Base-by-base conservation (phyloP, 2,888 invertebrate species). In the Drosophila cracens region DNA sequence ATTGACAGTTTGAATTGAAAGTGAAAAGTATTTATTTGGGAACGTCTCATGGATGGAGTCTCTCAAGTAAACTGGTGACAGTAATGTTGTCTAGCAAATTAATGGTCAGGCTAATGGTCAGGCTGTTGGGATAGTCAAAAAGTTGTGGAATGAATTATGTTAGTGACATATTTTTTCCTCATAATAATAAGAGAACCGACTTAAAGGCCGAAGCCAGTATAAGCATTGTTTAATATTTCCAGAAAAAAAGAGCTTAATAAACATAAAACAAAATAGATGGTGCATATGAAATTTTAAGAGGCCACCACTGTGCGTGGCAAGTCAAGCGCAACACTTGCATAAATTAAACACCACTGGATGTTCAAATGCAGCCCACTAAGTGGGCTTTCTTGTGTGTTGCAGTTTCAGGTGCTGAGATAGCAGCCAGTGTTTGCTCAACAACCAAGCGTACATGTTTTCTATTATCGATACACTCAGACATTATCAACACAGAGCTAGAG, bases 381-480 rank as follows among this genome's bases (percentile, higher is more conserved):
- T 66, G 64, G 33, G 25, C 13, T 40, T 51, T 46, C 58, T 59
- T 66, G 63, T 59, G 51, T 63, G 65, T 8, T 48, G 51, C 21
- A n/a, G 54, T 38, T 16, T 27, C 43, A 13, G 43, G 29, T 65
- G 48, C 27, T 43, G 33, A 29, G 62, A 59, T 64, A 43, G 38
- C 60, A 54, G 43, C 29, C 51, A 53, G 59, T 56, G 65, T 59
- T 65, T 33, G 33, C 33, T 4, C 33, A 33, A 33, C 33, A 33
- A 33, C 33, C 70, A 62, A 73, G 76, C 74, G 72, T 77, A 87
- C 85, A 76, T 84, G 76, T 81, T 74, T 69, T 70, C 85, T 75
- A 89, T 85, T 89, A 85, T 84, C 87, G 74, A 81, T 84, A 79
- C 76, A 75, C 58, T 59, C 71, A 74, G 85, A 72, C 88, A 87